Evolutionary conservation across 2,797 vertebrate species (phyloP), one percentile per base, ranked within the genome.

Genomic region (Okamejei kenojei): DNA sequence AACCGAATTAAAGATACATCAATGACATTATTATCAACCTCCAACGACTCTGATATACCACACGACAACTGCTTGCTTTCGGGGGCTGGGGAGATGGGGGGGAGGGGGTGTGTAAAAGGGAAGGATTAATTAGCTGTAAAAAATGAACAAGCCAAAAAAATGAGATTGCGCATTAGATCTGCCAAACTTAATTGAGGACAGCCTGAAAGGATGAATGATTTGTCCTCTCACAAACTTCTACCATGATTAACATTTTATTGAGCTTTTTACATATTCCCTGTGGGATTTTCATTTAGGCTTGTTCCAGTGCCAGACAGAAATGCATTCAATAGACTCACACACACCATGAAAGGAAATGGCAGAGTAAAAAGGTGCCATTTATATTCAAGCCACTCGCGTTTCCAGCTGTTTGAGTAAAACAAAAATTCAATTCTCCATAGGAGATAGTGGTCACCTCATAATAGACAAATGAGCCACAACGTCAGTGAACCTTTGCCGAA

Each of bases 261-360:
- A 76, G 71, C 90, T 76, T 76, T 73, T 92, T 29, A 74, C 38
- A 58, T 26, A 54, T 76, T 76, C 90, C 71, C 90, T n/a, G 71
- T 74, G 38, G 71, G 71, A 74, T 92, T 13, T 76, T 54, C 88
- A 74, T 76, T 54, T n/a, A 26, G 32, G 35, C 35, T 65, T 21
- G 38, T 45, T 38, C 32, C 9, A 23, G 32, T 38, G 23, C 15
- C n/a, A 35, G n/a, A 65, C 29, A 65, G 82, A 65, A 35, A 68
- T 68, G n/a, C 61, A 35, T 32, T 68, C 6, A 65, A 88, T 35
- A 88, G 63, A 68, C n/a, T 32, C 45, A 45, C 45, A 45, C 45
- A 45, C 45, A 45, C 45, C 45, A 35, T 65, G 15, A 32, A 63
- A 17, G 35, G n/a, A 88, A 19, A 32, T n/a, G 45, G 84, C 61